These are phyloP conservation scores for Pseudochirops corinnae DNA, from an alignment of 2,797 vertebrate species.

Conservation along the genomic window DNA sequence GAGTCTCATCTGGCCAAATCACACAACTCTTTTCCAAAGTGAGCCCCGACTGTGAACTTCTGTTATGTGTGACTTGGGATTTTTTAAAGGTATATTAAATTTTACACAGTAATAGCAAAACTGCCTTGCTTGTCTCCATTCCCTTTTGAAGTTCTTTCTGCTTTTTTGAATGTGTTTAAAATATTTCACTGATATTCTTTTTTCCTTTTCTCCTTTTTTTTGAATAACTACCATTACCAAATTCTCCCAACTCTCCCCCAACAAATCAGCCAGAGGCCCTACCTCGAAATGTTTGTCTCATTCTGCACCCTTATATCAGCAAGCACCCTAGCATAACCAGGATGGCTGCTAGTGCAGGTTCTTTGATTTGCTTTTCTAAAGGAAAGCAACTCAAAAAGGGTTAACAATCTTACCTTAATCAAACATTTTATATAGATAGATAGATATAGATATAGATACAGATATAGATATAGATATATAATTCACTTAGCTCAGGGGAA, in stretches of 20 bases:
- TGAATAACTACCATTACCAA: not conserved
- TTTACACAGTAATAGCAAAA: not conserved
- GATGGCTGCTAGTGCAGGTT: too few relatives aligned
- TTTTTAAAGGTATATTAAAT: not conserved
- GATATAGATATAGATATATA: too few relatives aligned
- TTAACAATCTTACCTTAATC: too few relatives aligned
- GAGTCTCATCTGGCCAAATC: too few relatives aligned
- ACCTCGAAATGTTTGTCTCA: not conserved
- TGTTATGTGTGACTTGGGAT: not conserved
- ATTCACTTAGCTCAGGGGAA: too few relatives aligned
- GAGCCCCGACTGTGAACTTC: not conserved
- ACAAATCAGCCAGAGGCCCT: not conserved
- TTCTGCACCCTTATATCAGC: not conserved
- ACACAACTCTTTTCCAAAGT: too few relatives aligned
- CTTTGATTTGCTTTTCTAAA: too few relatives aligned
- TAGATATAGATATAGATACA: too few relatives aligned
- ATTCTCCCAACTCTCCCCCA: not conserved
- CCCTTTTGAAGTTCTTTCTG: not conserved
- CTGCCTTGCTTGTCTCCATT: not conserved
- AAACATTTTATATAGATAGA: too few relatives aligned
- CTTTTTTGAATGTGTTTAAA: not conserved
- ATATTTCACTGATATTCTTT: not conserved
- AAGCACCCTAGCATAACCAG: too few relatives aligned
- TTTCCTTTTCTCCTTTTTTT: not conserved
- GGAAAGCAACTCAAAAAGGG: too few relatives aligned